phyloP scores from a whole-genome alignment of 2,797 vertebrate genomes.

The Periparus ater region DNA sequence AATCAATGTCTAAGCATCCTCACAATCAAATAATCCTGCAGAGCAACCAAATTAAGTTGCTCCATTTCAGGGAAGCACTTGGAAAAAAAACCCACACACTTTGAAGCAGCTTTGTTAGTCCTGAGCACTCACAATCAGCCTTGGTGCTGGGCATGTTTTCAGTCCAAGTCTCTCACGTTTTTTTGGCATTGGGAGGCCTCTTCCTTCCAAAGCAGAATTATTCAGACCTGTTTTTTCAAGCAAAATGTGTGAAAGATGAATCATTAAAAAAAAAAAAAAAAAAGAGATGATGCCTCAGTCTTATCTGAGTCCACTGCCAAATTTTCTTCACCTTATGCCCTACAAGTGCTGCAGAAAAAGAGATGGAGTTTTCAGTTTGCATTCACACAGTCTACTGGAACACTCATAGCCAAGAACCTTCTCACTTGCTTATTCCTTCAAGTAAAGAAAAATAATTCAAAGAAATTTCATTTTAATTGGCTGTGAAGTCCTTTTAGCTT shows the following conservation, averaged over 20 bases:
- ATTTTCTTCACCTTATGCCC: not conserved
- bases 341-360: not conserved
- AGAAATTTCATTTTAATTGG: not conserved
- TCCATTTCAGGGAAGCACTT: not conserved
- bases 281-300: not conserved
- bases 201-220: not conserved
- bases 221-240: not conserved
- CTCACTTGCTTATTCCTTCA: not conserved
- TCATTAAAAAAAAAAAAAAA: not conserved
- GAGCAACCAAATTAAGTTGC: not conserved
- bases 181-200: not conserved
- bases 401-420: not conserved
- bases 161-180: not conserved
- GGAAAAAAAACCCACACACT: not conserved
- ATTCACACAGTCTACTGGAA: not conserved
- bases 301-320: not conserved
- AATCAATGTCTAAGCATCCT: not conserved
- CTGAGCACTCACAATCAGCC: not conserved
- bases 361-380: not conserved
- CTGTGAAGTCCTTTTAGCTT: not conserved
- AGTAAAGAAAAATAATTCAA: not conserved
- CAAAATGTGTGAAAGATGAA: conserved; percentile 6
- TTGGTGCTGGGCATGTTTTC: not conserved
- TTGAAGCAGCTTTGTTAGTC: not conserved
- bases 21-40: conserved; percentile 5